Evolutionary conservation across 2,888 invertebrate species (phyloP), one percentile per base, ranked within the genome.

Genomic region (Diarsia mendica): DNA sequence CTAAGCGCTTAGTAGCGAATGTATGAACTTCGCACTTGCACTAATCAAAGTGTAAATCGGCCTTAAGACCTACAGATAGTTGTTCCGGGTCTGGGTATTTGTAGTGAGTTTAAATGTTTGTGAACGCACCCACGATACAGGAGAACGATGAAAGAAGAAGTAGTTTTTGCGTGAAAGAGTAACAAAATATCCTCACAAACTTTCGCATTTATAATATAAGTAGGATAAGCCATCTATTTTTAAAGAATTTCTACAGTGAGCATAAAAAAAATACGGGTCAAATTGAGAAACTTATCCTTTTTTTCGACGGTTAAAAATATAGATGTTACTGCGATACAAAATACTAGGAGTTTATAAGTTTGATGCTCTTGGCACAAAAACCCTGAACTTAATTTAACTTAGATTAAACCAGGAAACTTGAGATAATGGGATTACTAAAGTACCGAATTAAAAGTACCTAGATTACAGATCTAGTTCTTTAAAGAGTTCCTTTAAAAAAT

Each of bases 271-370:
- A 39, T 39, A 39, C 6, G 39, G 39, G 39, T 39, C 39, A 39
- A 39, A 39, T 39, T 39, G 39, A 39, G 1, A 39, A 39, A 8
- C 39, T 39, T 39, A 6, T 39, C 39, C 39, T 39, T 39, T 8
- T 39, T 39, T 39, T 8, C 39, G 8, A 8, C 39, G 39, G 39
- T 39, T 39, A 39, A 39, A 39, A 75, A 6, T 1, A 5, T 2
- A 48, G 44, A 49, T 28, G 20, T 46, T 13, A 39, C 55, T 58
- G 44, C 20, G 53, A 70, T 65, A 72, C 10, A 44, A 65, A 48
- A 15, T 20, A 79, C 67, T 28, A 60, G 67, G 63, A 67, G 39
- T n/a, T 68, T 67, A 84, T 55, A 73, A 84, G 6, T 72, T 67
- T 67, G 18, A 83, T 61, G 60, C 67, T 48, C 64, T 53, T 80